Base-by-base conservation (phyloP, 2,888 invertebrate species). In the Nemotelus pantherinus region DNA sequence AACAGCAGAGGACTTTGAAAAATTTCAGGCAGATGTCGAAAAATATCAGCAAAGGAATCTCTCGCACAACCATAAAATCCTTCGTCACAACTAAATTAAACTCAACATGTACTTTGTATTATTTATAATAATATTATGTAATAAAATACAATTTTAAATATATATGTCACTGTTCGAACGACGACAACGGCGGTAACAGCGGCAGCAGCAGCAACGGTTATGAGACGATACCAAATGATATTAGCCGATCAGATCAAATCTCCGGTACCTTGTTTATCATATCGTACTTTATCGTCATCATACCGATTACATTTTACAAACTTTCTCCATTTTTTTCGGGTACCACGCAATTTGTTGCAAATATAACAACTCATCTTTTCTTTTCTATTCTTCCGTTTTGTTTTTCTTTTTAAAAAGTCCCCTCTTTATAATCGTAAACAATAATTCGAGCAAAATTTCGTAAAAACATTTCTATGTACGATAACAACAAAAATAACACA, bases 371-470 rank as follows among this genome's bases (percentile, higher is more conserved):
- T 63, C 63, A 63, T 44, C 25, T 9, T 57, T 57, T 57, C 57
- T 57, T 57, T 25, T 25, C 25, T 57, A 57, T 9, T 57, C 25
- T 25, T 25, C 25, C 25, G 25, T 25, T 25, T 7, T 57, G 57
- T 57, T 57, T 57, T 7, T 67, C 67, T 67, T 67, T 67, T 67
- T 67, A 44, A 47, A 63, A 63, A 63, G 5, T 39, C 25, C 25
- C 25, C 25, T 25, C 39, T 67, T 50, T 48, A 70, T 70, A 53
- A 70, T 70, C 70, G 55, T 70, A 70, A 70, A 70, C 70, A 70
- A 70, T 70, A 70, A 70, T 70, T 70, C 70, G 70, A 70, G 70
- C 70, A 70, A 70, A 60, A 70, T 70, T 70, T 70, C 70, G 70
- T 70, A 70, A 70, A 70, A 70, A 70, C 70, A 70, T 70, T 70